Evolutionary conservation across 2,888 invertebrate genomes (phyloP).

Genomic region (Caenorhabditis wallacei): DNA sequence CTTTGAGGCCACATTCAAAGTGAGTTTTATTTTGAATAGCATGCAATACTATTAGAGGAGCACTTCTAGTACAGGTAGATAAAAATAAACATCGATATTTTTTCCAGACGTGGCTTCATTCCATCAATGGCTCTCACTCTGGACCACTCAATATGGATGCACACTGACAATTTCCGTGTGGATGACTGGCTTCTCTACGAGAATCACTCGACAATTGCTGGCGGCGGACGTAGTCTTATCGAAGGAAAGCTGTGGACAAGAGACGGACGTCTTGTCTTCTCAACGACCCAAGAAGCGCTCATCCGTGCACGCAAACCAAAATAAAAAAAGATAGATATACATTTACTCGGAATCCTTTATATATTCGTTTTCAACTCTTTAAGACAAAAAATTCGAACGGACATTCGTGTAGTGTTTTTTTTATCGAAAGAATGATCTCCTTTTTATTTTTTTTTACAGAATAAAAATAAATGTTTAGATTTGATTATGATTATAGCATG

Average conservation of each 20-base stretch:
- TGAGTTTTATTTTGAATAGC: conserved; percentile 33
- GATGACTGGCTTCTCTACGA: conserved; percentile 85
- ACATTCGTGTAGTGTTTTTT: conserved; percentile 59
- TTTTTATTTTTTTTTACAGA: too few species aligned
- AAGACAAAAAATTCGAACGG: conserved; percentile 44
- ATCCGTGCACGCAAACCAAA: conserved; percentile 78
- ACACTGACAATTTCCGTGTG: conserved; percentile 83
- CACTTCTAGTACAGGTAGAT: too few species aligned
- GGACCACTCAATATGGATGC: conserved; percentile 85
- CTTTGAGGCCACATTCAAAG: conserved; percentile 72
- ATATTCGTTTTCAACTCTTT: conserved; percentile 30
- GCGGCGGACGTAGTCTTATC: conserved; percentile 83
- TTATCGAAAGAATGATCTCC: conserved; percentile 22
- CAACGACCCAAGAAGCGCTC: conserved; percentile 84
- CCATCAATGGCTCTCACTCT: conserved; percentile 83
- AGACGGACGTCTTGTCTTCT: conserved; percentile 84
- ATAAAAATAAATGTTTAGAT: conserved; percentile 10
- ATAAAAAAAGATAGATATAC: neutral
- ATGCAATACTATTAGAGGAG: too few species aligned
- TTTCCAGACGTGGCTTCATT: conserved; percentile 73
- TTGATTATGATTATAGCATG: conserved; percentile 8
- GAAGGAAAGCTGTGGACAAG: conserved; percentile 84
- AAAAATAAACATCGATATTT: neutral
- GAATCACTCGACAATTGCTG: conserved; percentile 84
- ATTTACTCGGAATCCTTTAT: conserved; percentile 11